phyloP scores from a whole-genome alignment of 1,140 invertebrate species.

The Cydia amplana region DNA sequence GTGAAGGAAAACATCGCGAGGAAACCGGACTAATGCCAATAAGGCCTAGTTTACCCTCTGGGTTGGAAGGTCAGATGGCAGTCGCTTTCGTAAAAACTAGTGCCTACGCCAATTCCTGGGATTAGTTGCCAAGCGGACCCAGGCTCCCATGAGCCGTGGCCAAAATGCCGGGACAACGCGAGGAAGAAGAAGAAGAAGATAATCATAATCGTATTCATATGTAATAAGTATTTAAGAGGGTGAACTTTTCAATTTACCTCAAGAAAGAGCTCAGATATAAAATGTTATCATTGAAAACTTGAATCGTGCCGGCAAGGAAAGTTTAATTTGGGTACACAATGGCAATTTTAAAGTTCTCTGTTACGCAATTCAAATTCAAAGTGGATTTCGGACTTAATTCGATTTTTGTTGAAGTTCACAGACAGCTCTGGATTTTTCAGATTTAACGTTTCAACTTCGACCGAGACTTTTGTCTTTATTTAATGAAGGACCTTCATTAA shows the following conservation, averaged over 20 bases:
- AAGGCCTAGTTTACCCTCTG: too few species aligned
- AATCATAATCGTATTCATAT: too few species aligned
- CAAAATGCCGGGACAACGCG: too few species aligned
- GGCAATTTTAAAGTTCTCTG: slow-evolving; percentile 52
- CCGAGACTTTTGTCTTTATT: slow-evolving; percentile 42
- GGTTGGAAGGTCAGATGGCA: too few species aligned
- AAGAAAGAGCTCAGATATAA: slow-evolving; percentile 46
- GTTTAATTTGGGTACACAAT: slow-evolving; percentile 57
- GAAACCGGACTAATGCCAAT: too few species aligned
- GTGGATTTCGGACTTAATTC: slow-evolving; percentile 59
- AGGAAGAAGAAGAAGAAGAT: too few species aligned
- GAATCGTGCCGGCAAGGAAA: slow-evolving; percentile 38
- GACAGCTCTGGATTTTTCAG: slow-evolving; percentile 52
- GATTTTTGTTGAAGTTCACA: slow-evolving; percentile 61
- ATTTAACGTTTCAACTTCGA: slow-evolving; percentile 41
- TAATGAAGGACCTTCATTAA: slow-evolving; percentile 29
- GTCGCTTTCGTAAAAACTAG: too few species aligned
- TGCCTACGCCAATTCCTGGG: too few species aligned
- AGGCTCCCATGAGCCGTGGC: too few species aligned
- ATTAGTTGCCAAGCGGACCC: too few species aligned
- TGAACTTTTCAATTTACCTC: slow-evolving; percentile 18
- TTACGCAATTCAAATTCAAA: slow-evolving; percentile 52
- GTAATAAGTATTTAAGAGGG: neutral
- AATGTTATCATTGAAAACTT: slow-evolving; percentile 49
- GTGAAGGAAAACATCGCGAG: too few species aligned